Percentiles rank a stretch among this genome's conserved stretches.
These are phyloP conservation scores for Parotocinclus haroldoi DNA, from an alignment of 2,797 vertebrate species.

Conservation along the genomic window DNA sequence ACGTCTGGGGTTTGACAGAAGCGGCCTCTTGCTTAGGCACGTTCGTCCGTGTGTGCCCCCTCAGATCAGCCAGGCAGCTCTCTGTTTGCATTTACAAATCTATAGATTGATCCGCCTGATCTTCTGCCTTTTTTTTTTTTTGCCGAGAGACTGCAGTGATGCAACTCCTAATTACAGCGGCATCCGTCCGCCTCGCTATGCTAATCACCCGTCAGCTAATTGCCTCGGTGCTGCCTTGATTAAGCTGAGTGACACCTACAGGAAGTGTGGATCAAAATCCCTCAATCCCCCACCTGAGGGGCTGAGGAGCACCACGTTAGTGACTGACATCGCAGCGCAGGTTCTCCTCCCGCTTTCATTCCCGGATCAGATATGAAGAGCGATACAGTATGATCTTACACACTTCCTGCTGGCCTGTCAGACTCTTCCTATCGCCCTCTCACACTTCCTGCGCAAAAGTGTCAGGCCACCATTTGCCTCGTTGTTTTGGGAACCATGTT, in stretches of 20 bases:
- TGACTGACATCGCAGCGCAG: constrained; percentile 52
- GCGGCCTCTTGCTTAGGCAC: no score
- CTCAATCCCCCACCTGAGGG: constrained; percentile 53
- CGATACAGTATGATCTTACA: no score
- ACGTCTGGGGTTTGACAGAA: no score
- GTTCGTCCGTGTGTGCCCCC: no score
- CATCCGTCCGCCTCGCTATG: constrained; percentile 54
- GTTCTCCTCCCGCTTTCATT: constrained; percentile 46
- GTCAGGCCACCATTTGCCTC: no score
- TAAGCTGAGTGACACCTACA: constrained; percentile 51
- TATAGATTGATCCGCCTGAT: neutral
- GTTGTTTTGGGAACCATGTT: no score
- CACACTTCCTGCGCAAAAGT: no score
- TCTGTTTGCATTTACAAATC: neutral
- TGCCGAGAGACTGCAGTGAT: constrained; percentile 17
- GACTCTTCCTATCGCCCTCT: neutral
- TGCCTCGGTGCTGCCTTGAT: constrained; percentile 60
- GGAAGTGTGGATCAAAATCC: constrained; percentile 59
- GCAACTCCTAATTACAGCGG: constrained; percentile 55
- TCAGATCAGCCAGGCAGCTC: no score
- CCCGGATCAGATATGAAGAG: constrained; percentile 28
- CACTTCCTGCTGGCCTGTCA: no score
- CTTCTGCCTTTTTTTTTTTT: neutral
- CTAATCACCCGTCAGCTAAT: constrained; percentile 64
- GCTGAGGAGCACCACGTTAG: constrained; percentile 47